Percentiles rank a stretch among this genome's conserved stretches.
phyloP scores from a whole-genome alignment of 2,797 vertebrate species.

The Pempheris klunzingeri region DNA sequence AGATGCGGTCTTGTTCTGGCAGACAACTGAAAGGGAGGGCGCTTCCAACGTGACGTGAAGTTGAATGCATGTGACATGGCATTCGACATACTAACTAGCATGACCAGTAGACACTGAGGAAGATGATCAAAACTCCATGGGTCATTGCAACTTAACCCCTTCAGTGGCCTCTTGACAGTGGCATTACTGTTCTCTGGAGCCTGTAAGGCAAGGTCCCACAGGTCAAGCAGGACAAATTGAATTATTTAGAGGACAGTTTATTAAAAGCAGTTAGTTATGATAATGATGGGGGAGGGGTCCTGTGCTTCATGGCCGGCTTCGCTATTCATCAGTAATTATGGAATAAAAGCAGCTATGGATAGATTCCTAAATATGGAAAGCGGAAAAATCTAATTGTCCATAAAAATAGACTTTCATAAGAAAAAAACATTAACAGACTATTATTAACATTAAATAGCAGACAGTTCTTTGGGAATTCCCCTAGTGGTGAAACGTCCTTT shows the following conservation, averaged over 20 bases:
- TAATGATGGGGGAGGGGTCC: slow-evolving; percentile 18
- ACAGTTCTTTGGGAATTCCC: slow-evolving; percentile 34
- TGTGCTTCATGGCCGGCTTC: slow-evolving; percentile 39
- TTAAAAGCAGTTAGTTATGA: slow-evolving; percentile 64
- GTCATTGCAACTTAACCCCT: slow-evolving; percentile 55
- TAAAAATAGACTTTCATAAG: slow-evolving; percentile 35
- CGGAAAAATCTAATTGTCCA: slow-evolving; percentile 39
- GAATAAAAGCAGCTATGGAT: slow-evolving; percentile 67
- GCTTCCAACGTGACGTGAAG: too few relatives aligned
- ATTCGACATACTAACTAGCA: slow-evolving; percentile 63
- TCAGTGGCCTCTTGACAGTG: slow-evolving; percentile 56
- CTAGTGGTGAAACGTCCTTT: slow-evolving; percentile 6
- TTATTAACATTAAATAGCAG: slow-evolving; percentile 38
- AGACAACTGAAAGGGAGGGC: not conserved
- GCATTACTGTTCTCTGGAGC: slow-evolving; percentile 55
- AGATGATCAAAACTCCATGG: slow-evolving; percentile 35
- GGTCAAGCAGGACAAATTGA: slow-evolving; percentile 70
- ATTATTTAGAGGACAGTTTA: slow-evolving; percentile 66
- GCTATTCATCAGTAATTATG: slow-evolving; percentile 63
- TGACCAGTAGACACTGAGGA: slow-evolving; percentile 55
- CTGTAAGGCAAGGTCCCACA: slow-evolving; percentile 62
- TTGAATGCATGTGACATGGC: slow-evolving; percentile 62
- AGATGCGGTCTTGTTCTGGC: slow-evolving; percentile 51
- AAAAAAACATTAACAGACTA: slow-evolving; percentile 34
- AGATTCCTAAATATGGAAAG: slow-evolving; percentile 56